Conservation (phyloP, 2,113 vertebrate genomes). For the Tautogolabrus adspersus region DNA sequence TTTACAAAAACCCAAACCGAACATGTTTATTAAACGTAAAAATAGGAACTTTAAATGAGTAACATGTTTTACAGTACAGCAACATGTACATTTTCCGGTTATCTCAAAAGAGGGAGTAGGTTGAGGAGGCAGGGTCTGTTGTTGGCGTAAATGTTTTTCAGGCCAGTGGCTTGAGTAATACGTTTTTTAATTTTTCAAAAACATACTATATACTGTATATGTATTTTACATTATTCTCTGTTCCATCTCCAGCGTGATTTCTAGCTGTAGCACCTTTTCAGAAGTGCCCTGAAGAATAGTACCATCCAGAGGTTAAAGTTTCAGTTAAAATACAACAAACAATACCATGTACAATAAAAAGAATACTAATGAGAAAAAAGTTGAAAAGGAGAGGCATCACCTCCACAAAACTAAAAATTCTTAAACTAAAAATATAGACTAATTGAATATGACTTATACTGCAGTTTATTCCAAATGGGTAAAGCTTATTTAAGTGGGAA, state of each 20-base stretch:
- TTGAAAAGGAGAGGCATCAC: conserved; percentile 39
- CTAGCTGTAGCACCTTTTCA: conserved; percentile 73
- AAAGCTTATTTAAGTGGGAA: conserved; percentile 74
- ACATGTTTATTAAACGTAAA: conserved; percentile 80
- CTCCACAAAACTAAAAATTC: conserved; percentile 12
- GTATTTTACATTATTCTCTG: conserved; percentile 80
- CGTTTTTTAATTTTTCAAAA: conserved; percentile 74
- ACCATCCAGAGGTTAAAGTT: conserved; percentile 80
- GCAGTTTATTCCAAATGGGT: conserved; percentile 73
- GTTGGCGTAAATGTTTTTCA: conserved; percentile 80
- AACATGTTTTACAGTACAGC: conserved; percentile 82
- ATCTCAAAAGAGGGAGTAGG: conserved; percentile 73
- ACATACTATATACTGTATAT: conserved; percentile 81
- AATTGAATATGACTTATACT: conserved; percentile 71
- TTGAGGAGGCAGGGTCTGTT: conserved; percentile 83
- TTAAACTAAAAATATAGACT: conserved; percentile 58
- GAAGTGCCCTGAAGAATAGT: conserved; percentile 77
- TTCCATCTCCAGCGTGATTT: conserved; percentile 61
- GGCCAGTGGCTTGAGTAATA: conserved; percentile 79
- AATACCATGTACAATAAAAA: conserved; percentile 76
- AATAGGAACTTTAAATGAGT: conserved; percentile 83
- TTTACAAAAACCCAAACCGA: conserved; percentile 79
- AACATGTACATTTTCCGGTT: conserved; percentile 83
- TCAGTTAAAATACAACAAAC: conserved; percentile 80
- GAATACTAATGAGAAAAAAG: conserved; percentile 53